Evolutionary conservation across 2,113 vertebrate genomes (phyloP).

Genomic region (Pholis gunnellus): DNA sequence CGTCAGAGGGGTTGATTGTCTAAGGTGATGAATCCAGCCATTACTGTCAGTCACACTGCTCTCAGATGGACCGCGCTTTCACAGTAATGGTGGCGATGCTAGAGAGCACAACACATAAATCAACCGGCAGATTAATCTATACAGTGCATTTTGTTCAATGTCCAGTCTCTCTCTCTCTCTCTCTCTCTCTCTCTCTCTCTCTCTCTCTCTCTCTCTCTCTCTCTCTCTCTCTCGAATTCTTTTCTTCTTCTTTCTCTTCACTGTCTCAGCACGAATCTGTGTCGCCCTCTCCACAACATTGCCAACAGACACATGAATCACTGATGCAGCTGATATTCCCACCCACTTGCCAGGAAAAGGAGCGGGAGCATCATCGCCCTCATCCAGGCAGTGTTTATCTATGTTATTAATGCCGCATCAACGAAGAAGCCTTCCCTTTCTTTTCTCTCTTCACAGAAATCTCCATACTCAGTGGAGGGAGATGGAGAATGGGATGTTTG

Average conservation of each 20-base stretch:
- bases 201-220: background rate
- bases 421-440: constrained; percentile 37
- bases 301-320: constrained; percentile 66
- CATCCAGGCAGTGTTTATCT: constrained; percentile 66
- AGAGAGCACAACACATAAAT: constrained; percentile 50
- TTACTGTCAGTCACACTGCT: constrained; percentile 48
- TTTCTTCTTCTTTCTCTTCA: background rate
- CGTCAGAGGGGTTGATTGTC: background rate
- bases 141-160: constrained; percentile 22
- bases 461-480: constrained; percentile 40
- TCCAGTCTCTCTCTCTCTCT: constrained; percentile 27
- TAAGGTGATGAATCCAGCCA: constrained; percentile 36
- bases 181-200: background rate
- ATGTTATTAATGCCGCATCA: constrained; percentile 53
- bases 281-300: constrained; percentile 9
- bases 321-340: constrained; percentile 57
- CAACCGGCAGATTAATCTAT: constrained; percentile 52
- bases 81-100: background rate
- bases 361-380: constrained; percentile 12
- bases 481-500: constrained; percentile 48
- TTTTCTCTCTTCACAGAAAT: constrained; percentile 41
- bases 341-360: constrained; percentile 37
- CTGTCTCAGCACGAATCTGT: background rate
- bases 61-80: constrained; percentile 18
- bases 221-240: background rate